Percentiles rank a stretch among this genome's conserved stretches.
Evolutionary conservation across 2,797 vertebrate species (phyloP).

Genomic region (Dryobates pubescens): DNA sequence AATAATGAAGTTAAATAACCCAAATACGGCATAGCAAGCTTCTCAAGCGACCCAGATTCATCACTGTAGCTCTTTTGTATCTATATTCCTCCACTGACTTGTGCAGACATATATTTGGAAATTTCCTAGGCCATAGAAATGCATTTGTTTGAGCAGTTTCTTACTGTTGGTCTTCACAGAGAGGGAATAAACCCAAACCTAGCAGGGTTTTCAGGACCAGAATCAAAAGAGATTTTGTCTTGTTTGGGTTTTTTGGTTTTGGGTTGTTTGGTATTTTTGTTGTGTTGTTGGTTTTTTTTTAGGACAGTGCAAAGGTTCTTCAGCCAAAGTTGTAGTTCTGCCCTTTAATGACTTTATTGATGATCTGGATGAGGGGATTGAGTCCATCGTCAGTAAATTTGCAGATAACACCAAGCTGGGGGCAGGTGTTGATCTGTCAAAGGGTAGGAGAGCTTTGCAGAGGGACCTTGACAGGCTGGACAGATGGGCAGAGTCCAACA

Average conservation of each 20-base stretch:
- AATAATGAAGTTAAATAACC: neutral
- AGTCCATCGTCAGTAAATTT: too few species aligned
- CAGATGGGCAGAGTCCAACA: too few species aligned
- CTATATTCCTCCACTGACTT: neutral
- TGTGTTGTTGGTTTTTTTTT: neutral
- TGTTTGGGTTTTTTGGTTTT: too few species aligned
- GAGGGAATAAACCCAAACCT: neutral
- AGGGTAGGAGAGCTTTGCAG: too few species aligned
- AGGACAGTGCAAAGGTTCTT: neutral
- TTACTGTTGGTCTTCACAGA: neutral
- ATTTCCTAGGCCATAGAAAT: neutral
- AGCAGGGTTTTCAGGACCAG: neutral
- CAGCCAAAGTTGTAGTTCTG: neutral
- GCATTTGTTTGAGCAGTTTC: neutral
- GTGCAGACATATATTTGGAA: neutral
- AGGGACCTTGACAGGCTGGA: too few species aligned
- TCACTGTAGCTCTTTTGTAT: neutral
- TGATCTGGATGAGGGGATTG: too few species aligned
- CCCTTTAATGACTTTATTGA: neutral
- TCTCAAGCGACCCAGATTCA: neutral
- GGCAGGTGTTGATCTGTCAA: too few species aligned
- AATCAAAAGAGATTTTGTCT: rapidly evolving
- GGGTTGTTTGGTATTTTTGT: neutral
- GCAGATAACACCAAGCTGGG: too few species aligned
- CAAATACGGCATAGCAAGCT: neutral